Conservation (phyloP, 2,113 vertebrate genomes). For the Phyllopteryx taeniolatus region DNA sequence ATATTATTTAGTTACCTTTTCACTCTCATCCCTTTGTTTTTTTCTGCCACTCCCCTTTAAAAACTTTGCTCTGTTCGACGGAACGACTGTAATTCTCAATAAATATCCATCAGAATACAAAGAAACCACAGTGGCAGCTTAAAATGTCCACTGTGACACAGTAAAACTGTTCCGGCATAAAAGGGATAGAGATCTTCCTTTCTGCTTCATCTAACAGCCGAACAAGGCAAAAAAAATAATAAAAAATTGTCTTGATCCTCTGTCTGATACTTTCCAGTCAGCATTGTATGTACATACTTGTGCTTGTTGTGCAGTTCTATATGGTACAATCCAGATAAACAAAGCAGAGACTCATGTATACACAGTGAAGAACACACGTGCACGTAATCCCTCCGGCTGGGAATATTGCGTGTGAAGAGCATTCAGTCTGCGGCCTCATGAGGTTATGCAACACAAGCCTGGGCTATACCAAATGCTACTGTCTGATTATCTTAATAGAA, state of each 20-base stretch:
- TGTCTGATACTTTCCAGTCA: neutral
- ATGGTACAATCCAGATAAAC: conserved; percentile 14
- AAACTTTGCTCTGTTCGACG: no score
- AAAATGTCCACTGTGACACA: no score
- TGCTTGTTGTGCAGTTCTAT: neutral
- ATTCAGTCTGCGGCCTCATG: conserved; percentile 44
- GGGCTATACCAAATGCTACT: conserved; percentile 12
- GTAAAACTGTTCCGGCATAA: no score
- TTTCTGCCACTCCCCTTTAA: no score
- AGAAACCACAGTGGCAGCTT: no score
- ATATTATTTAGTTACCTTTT: no score
- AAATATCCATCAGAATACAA: no score
- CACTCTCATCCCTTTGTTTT: no score
- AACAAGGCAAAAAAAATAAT: neutral
- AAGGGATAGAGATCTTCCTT: no score
- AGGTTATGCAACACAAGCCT: conserved; percentile 58
- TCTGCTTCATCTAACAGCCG: no score
- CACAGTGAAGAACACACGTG: conserved; percentile 3
- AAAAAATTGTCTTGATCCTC: neutral
- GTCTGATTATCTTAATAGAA: conserved; percentile 44
- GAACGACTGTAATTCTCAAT: no score
- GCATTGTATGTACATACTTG: neutral
- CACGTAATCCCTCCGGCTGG: conserved; percentile 15
- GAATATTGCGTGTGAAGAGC: conserved; percentile 56
- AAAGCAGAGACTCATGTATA: conserved; percentile 1